Evolutionary conservation across 2,113 vertebrate genomes (phyloP), one percentile per base, ranked within the genome.

Genomic region (Dinomys branickii): DNA sequence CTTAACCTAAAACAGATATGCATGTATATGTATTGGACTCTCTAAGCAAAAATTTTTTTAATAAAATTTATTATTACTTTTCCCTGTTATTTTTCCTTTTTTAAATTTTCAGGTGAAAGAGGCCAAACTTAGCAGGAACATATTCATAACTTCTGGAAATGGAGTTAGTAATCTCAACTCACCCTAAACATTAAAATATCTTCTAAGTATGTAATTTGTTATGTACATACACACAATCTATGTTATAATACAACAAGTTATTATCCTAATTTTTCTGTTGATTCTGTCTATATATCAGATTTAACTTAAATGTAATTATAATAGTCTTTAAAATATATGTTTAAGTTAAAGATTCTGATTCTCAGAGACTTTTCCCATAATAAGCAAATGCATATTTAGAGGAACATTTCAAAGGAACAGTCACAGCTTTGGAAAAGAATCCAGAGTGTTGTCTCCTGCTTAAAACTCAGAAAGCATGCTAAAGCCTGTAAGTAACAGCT

Each of bases 401-500:
- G 28, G 28, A 78, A 94, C 19, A 85, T 94, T 95, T 94, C 41
- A 92, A 92, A 96, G 63, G 22, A 91, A 92, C 7, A 97, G 59
- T 90, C 78, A 81, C 56, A 1, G 5, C 26, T 97, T 88, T 58
- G 94, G 97, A 94, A 81, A 95, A 93, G 4, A 96, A 28, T 96
- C 58, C 20, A 90, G 88, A 97, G 93, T 63, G 22, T 54, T 94
- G 80, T 89, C 96, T 83, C 69, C 63, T 96, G 30, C 52, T 90
- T 87, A 78, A 87, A 97, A 63, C 95, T 94, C 26, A 96, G 94
- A 92, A 82, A 89, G 13, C 58, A 85, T 94, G 54, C 56, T 95
- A 95, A 97, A 97, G 97, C 67, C 14, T 65, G 38, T 83, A 77
- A 96, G 77, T 69, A 95, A 97, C 93, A 59, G 16, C 86, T 81